A percentile compares a stretch with the other conserved stretches of the same genome.
phyloP scores from a whole-genome alignment of 2,888 invertebrate genomes.

The Laspeyria flexula region DNA sequence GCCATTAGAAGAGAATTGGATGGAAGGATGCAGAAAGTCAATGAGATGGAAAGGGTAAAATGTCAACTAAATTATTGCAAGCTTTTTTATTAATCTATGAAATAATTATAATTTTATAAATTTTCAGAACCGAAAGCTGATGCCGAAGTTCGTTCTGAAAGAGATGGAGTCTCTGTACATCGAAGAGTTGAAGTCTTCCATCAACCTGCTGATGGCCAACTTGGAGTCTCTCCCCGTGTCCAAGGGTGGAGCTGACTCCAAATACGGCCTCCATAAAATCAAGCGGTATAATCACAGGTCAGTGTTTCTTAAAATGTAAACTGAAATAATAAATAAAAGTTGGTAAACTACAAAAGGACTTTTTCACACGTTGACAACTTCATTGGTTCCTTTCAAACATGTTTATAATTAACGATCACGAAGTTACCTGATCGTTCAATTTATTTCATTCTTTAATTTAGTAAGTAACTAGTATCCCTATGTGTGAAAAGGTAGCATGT shows the following conservation, averaged over 20 bases:
- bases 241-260: constrained; percentile 98
- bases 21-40: constrained; percentile 98
- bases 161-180: constrained; percentile 99
- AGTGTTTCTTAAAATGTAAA: constrained; percentile 54
- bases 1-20: constrained; percentile 99
- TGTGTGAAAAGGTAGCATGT: constrained; percentile 11
- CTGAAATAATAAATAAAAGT: not conserved
- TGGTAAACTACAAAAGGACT: not conserved
- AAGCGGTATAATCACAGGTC: constrained; percentile 99
- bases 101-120: not conserved
- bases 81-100: constrained; percentile 10
- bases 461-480: not conserved
- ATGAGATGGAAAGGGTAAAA: constrained; percentile 98
- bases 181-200: constrained; percentile 98
- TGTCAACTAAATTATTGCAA: too few relatives aligned
- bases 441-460: not conserved
- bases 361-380: constrained; percentile 15
- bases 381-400: not conserved
- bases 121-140: constrained; percentile 95
- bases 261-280: constrained; percentile 98
- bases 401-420: too few relatives aligned
- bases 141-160: constrained; percentile 99
- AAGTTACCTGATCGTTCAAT: too few relatives aligned
- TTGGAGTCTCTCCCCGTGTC: constrained; percentile 99
- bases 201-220: constrained; percentile 99